Evolutionary conservation across 2,797 vertebrate genomes (phyloP), one percentile per base, ranked within the genome.

Genomic region (Bufotes viridis): DNA sequence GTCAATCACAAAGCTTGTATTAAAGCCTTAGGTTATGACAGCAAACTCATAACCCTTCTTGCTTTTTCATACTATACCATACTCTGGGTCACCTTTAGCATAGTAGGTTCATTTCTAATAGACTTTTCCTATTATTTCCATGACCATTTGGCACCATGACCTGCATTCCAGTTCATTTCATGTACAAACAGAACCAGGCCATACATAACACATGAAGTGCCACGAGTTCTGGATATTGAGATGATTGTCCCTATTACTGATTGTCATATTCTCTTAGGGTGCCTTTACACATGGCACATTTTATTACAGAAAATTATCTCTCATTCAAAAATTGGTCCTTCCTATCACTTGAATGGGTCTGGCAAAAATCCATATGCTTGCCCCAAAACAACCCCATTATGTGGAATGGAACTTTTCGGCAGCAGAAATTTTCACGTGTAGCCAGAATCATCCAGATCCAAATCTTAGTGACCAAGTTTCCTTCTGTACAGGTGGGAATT

Each of bases 81-180:
- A 78, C 75, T 7, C 14, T 53, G 15, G 51, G 75, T 78, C 51
- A 55, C 75, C 22, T 22, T 0, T 51, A 51, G 13, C 42, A 51
- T 75, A 75, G 29, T 6, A 51, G 72, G 72, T 75, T 75, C 15
- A n/a, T 55, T 24, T 74, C 72, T 11, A 74, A 78, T 24, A 13
- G 75, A 55, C 14, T 7, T 78, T 78, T 78, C 75, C n/a, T 15
- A 78, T 24, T 78, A 78, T 78, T 78, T 55, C 10, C 13, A 51
- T 55, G 22, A 78, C 12, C 75, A 53, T 76, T n/a, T n/a, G 22
- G 49, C 49, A 51, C 3, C 70, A 74, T 49, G 17, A 49, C 70
- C 70, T 74, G 8, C 70, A 20, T 18, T 22, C 10, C 34, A 74
- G 9, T 18, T 22, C 42, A 51, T 51, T 51, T 22, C 72, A 51